Percentiles rank a stretch among this genome's conserved stretches.
Conservation (phyloP, 1,140 invertebrate genomes). For the Cotesia typhae region DNA sequence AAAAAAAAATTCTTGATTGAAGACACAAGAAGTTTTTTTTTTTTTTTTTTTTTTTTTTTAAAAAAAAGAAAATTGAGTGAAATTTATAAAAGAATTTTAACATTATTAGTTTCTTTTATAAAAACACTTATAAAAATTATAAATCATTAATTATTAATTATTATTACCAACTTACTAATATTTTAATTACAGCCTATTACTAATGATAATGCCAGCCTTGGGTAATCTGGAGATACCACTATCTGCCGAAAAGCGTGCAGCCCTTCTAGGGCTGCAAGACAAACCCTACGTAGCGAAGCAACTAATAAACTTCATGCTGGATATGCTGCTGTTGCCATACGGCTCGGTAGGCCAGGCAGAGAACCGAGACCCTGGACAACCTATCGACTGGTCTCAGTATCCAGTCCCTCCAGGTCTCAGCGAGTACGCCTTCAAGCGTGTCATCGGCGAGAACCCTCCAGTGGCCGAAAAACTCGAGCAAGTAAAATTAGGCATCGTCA, state of each 20-base stretch:
- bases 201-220: constrained; percentile 82
- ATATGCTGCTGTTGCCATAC: constrained; percentile 86
- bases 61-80: too few species aligned
- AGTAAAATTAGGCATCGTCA: constrained; percentile 82
- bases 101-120: too few species aligned
- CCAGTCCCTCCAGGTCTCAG: constrained; percentile 83
- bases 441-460: constrained; percentile 78
- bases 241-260: constrained; percentile 71
- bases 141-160: too few species aligned
- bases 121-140: too few species aligned
- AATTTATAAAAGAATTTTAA: too few species aligned
- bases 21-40: too few species aligned
- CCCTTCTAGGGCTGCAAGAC: constrained; percentile 69
- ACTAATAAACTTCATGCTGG: constrained; percentile 81
- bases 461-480: constrained; percentile 85
- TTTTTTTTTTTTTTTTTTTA: too few species aligned
- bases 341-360: constrained; percentile 62
- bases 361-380: constrained; percentile 51
- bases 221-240: constrained; percentile 75
- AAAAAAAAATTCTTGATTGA: too few species aligned
- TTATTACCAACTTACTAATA: constrained; percentile 22
- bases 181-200: constrained; percentile 71
- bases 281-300: constrained; percentile 73
- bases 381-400: constrained; percentile 64
- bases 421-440: constrained; percentile 80